Evolutionary conservation across 2,797 vertebrate genomes (phyloP).

Genomic region (Cuculus canorus): DNA sequence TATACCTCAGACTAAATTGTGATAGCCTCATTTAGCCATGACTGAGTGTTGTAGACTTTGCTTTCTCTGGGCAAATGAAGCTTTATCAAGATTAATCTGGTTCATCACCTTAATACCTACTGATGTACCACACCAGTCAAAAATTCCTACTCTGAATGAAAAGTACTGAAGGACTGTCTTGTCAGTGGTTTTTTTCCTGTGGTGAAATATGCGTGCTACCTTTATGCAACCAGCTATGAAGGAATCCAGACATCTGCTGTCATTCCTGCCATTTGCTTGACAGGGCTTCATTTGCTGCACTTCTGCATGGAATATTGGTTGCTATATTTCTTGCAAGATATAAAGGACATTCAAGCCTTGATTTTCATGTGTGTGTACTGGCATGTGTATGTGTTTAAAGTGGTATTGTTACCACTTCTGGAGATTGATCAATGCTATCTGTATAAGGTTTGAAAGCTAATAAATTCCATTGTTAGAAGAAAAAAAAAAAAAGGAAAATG

Average conservation of each 20-base stretch:
- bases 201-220: slow-evolving; percentile 59
- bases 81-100: slow-evolving; percentile 30
- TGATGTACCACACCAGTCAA: slow-evolving; percentile 34
- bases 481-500: neutral
- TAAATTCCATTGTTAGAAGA: neutral
- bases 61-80: neutral
- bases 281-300: slow-evolving; percentile 66
- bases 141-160: slow-evolving; percentile 53
- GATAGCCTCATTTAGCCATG: neutral
- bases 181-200: slow-evolving; percentile 28
- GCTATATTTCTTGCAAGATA: slow-evolving; percentile 65
- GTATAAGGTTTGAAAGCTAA: neutral
- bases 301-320: slow-evolving; percentile 66
- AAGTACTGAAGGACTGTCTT: slow-evolving; percentile 45
- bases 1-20: neutral
- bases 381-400: neutral
- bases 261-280: slow-evolving; percentile 68
- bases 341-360: slow-evolving; percentile 38
- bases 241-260: slow-evolving; percentile 67
- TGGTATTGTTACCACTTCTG: neutral
- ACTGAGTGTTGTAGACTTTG: neutral
- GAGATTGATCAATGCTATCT: neutral
- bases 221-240: slow-evolving; percentile 69
- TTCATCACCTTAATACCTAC: neutral
- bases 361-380: neutral